phyloP scores from a whole-genome alignment of 2,797 vertebrate genomes.

The Pseudomugil tenellus region DNA sequence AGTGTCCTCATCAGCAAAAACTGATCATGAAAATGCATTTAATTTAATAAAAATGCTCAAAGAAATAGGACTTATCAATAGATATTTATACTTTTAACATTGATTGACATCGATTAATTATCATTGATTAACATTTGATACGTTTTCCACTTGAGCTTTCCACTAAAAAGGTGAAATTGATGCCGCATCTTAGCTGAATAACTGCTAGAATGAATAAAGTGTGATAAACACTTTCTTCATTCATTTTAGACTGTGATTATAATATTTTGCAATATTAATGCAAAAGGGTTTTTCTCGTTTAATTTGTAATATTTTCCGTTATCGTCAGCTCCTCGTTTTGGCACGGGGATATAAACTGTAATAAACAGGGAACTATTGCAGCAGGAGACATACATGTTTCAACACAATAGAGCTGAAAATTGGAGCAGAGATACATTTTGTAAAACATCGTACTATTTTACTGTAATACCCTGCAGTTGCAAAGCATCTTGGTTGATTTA shows the following conservation, averaged over 20 bases:
- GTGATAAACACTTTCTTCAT: not conserved
- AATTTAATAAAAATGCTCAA: not conserved
- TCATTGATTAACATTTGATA: not conserved
- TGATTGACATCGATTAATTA: no score
- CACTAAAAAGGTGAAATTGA: not conserved
- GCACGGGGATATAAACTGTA: not conserved
- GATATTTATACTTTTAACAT: not conserved
- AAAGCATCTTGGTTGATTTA: slow-evolving; percentile 2
- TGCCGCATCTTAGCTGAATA: not conserved
- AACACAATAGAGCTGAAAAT: slow-evolving; percentile 6
- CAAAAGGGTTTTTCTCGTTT: not conserved
- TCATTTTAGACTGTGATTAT: not conserved
- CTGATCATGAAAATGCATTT: not conserved
- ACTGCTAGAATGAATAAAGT: no score
- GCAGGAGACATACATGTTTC: slow-evolving; percentile 4
- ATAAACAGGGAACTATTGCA: not conserved
- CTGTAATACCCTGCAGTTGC: not conserved
- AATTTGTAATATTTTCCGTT: not conserved
- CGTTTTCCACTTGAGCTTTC: not conserved
- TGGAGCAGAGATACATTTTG: not conserved
- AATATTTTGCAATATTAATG: not conserved
- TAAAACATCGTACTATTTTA: slow-evolving; percentile 10
- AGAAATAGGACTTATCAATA: not conserved
- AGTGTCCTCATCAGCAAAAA: not conserved
- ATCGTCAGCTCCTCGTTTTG: not conserved